phyloP scores from a whole-genome alignment of 2,797 vertebrate species.

The Peromyscus melanophrys region DNA sequence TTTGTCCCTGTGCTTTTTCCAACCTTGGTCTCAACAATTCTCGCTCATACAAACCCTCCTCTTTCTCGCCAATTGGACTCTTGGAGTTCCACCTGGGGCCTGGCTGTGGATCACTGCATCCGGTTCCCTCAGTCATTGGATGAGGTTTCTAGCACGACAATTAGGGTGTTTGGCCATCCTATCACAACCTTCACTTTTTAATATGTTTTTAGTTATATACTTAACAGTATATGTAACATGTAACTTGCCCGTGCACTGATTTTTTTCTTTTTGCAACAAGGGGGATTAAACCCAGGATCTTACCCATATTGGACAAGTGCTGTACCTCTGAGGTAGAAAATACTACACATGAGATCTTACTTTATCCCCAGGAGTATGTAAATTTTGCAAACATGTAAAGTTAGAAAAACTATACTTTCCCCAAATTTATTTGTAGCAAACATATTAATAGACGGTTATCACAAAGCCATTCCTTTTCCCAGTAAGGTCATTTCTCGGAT shows the following conservation, averaged over 20 bases:
- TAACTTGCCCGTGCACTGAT: background rate
- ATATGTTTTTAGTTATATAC: conserved; percentile 42
- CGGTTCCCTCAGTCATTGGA: too few relatives aligned
- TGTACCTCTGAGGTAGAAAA: background rate
- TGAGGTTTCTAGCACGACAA: too few relatives aligned
- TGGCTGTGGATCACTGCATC: too few relatives aligned
- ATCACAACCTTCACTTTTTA: background rate
- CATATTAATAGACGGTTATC: conserved; percentile 54
- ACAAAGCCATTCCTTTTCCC: conserved; percentile 25
- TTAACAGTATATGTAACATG: background rate
- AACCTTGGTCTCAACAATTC: too few relatives aligned
- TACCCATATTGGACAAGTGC: background rate
- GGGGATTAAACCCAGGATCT: background rate
- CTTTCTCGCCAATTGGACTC: too few relatives aligned
- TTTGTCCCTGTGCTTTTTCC: too few relatives aligned
- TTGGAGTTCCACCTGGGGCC: too few relatives aligned
- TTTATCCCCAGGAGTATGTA: background rate
- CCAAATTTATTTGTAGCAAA: conserved; percentile 45
- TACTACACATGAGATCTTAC: background rate
- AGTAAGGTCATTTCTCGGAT: conserved; percentile 33
- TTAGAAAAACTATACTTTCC: conserved; percentile 50
- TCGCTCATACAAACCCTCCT: too few relatives aligned
- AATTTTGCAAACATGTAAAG: background rate
- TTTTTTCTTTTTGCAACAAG: background rate
- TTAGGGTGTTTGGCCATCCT: too few relatives aligned